Percentiles rank a stretch among this genome's conserved stretches.
These are phyloP conservation scores for Myopa testacea DNA, from an alignment of 2,888 invertebrate genomes.

Conservation along the genomic window DNA sequence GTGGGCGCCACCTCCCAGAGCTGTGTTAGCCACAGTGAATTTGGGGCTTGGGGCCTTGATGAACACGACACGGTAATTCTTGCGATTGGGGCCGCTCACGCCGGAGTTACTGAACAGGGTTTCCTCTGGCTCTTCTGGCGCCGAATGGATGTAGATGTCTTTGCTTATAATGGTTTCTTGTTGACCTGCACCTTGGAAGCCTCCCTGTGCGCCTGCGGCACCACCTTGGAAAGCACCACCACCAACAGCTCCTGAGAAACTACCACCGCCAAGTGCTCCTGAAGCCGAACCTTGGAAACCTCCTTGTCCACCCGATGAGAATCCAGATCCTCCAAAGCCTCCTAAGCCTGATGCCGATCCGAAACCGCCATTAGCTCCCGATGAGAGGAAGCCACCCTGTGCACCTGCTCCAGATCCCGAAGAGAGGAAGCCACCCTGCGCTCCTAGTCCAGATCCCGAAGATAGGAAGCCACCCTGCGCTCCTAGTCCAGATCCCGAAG, in stretches of 20 bases:
- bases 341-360: not conserved
- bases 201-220: not conserved
- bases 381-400: not conserved
- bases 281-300: not conserved
- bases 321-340: not conserved
- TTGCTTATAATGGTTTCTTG: conserved; percentile 43
- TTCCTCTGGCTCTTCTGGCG: conserved; percentile 52
- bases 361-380: not conserved
- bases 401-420: not conserved
- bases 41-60: conserved; percentile 49
- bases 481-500: not conserved
- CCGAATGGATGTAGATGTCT: conserved; percentile 51
- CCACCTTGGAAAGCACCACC: not conserved
- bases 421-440: too few species aligned
- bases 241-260: not conserved
- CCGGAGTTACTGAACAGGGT: conserved; percentile 44
- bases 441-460: conserved; percentile 14
- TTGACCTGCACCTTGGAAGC: not conserved
- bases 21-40: conserved; percentile 44
- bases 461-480: conserved; percentile 24
- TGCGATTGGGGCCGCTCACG: conserved; percentile 49
- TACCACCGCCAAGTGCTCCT: not conserved
- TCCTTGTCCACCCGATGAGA: not conserved
- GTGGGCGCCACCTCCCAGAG: conserved; percentile 50
- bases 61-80: conserved; percentile 53